Conservation (phyloP, 2,888 invertebrate species). For the Beris morrisii region DNA sequence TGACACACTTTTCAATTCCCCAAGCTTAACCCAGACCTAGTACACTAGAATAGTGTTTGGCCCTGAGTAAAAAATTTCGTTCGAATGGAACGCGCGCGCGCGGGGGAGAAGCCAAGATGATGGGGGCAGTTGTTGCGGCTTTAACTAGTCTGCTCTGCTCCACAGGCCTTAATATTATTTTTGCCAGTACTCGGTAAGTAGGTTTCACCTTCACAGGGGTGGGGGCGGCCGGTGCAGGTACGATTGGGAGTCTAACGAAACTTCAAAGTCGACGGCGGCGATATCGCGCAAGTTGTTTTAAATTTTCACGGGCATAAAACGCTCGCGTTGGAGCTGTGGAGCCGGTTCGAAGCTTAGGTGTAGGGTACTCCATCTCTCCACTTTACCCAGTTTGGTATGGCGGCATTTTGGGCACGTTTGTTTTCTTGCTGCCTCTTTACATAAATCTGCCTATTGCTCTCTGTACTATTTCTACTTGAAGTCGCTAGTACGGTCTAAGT, state of each 20-base stretch:
- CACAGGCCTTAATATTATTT: constrained; percentile 4
- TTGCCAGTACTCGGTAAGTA: background rate
- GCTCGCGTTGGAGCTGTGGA: no score
- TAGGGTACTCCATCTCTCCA: no score
- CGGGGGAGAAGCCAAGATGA: background rate
- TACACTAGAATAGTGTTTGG: constrained; percentile 39
- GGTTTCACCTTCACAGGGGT: background rate
- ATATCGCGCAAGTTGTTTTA: no score
- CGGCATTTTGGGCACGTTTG: background rate
- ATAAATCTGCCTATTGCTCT: constrained; percentile 1
- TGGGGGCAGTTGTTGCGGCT: no score
- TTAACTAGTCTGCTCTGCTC: constrained; percentile 8
- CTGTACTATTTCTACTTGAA: background rate
- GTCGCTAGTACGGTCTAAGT: background rate
- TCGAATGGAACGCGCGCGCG: background rate
- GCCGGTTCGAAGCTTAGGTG: no score
- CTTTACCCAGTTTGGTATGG: background rate
- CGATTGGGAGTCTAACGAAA: no score
- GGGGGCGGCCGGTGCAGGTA: no score
- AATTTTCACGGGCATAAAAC: no score
- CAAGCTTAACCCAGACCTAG: constrained; percentile 40
- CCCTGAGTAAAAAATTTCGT: constrained; percentile 32
- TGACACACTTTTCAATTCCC: constrained; percentile 39
- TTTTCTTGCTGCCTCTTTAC: background rate
- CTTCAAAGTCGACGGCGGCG: no score